phyloP scores from a whole-genome alignment of 2,113 vertebrate species.

The Falcunculus frontatus region DNA sequence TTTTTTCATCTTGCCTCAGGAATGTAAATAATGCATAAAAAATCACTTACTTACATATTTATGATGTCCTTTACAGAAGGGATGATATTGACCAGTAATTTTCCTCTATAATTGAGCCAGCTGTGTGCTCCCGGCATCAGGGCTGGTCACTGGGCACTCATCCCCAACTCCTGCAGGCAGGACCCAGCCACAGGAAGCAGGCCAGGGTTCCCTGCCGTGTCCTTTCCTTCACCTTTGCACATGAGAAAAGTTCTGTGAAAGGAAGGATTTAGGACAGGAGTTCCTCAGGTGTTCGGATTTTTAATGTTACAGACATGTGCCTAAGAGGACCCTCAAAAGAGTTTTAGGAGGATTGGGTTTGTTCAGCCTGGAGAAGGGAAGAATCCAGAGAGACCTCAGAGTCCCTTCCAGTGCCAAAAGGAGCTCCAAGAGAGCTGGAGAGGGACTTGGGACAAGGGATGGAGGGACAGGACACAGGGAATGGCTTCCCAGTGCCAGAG shows the following conservation, averaged over 20 bases:
- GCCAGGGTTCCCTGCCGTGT: not conserved
- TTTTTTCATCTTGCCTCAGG: not conserved
- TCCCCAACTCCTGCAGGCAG: not conserved
- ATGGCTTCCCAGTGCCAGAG: not conserved
- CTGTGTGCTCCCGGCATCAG: not conserved
- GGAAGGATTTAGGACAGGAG: accelerated
- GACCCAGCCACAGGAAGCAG: not conserved
- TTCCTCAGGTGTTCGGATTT: not conserved
- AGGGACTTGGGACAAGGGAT: not conserved
- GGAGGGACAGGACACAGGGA: not conserved
- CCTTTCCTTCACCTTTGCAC: not conserved
- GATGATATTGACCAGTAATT: not conserved
- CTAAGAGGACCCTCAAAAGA: not conserved
- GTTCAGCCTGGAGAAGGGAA: not conserved
- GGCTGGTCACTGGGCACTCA: not conserved
- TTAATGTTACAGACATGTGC: not conserved
- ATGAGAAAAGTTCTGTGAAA: not conserved
- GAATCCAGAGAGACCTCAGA: accelerated
- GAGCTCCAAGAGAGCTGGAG: not conserved
- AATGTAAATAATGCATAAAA: not conserved
- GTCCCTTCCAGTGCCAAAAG: accelerated
- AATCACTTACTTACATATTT: not conserved
- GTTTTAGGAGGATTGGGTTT: not conserved
- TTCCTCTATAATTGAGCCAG: not conserved
- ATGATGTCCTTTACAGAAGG: not conserved